phyloP scores from a whole-genome alignment of 1,140 invertebrate genomes.

The Lordiphosa collinella region DNA sequence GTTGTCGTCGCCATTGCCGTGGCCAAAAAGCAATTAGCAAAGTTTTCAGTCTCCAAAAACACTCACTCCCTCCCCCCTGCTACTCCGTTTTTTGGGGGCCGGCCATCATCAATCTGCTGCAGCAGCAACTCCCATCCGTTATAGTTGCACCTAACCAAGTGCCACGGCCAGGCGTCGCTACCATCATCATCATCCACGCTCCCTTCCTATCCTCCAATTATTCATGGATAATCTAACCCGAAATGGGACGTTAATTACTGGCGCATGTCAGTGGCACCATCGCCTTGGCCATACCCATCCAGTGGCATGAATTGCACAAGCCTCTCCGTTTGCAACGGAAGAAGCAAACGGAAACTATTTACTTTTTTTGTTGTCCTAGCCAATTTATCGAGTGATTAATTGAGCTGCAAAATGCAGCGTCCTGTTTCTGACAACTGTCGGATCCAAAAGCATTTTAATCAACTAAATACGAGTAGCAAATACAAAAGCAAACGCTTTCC shows the following conservation, averaged over 20 bases:
- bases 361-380: slow-evolving; percentile 27
- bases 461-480: too few relatives aligned
- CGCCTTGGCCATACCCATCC: neutral
- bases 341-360: slow-evolving; percentile 17
- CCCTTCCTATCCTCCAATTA: slow-evolving; percentile 49
- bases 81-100: slow-evolving; percentile 9
- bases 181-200: slow-evolving; percentile 25
- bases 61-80: slow-evolving; percentile 8
- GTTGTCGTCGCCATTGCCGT: slow-evolving; percentile 44
- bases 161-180: slow-evolving; percentile 17
- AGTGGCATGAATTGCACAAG: slow-evolving; percentile 26
- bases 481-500: too few relatives aligned
- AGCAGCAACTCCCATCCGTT: slow-evolving; percentile 28
- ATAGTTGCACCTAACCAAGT: slow-evolving; percentile 29
- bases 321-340: neutral
- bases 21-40: slow-evolving; percentile 76
- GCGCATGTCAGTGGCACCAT: slow-evolving; percentile 64
- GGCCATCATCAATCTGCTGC: slow-evolving; percentile 65
- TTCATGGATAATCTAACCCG: slow-evolving; percentile 79
- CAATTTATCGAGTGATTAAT: slow-evolving; percentile 54
- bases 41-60: slow-evolving; percentile 58
- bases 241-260: slow-evolving; percentile 79
- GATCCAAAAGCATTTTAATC: neutral
- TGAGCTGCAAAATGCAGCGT: slow-evolving; percentile 40
- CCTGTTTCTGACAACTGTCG: slow-evolving; percentile 31